Evolutionary conservation across 2,888 invertebrate species (phyloP).

Genomic region (Seira ritae): DNA sequence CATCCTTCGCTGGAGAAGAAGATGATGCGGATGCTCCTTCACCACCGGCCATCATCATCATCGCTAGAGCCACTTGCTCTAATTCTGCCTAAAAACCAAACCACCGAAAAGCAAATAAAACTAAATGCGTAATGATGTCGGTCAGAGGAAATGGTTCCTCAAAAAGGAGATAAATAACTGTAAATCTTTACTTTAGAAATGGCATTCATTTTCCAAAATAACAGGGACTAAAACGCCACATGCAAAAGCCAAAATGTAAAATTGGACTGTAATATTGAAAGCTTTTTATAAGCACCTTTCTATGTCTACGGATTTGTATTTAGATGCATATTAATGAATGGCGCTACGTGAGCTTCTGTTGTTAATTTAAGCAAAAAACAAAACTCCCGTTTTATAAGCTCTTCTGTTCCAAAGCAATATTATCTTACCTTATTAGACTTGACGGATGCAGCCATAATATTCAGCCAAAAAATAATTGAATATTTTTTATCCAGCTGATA

Average conservation of each 20-base stretch:
- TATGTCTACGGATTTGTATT: too few species aligned
- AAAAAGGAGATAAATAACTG: neutral
- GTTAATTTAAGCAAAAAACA: too few species aligned
- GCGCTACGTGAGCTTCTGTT: too few species aligned
- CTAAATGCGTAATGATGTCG: conserved; percentile 9
- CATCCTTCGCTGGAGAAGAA: conserved; percentile 9
- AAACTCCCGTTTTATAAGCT: too few species aligned
- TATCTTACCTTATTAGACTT: conserved; percentile 47
- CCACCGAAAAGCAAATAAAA: conserved; percentile 5
- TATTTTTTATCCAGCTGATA: conserved; percentile 32
- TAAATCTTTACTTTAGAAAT: too few species aligned
- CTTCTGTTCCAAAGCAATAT: neutral
- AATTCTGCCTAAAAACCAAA: conserved; percentile 53
- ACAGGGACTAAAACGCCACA: too few species aligned
- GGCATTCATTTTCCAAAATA: too few species aligned
- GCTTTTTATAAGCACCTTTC: too few species aligned
- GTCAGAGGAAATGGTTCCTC: neutral
- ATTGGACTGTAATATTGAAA: too few species aligned
- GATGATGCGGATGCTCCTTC: conserved; percentile 43
- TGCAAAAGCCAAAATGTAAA: too few species aligned
- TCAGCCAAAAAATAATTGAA: conserved; percentile 21
- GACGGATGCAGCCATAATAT: conserved; percentile 49
- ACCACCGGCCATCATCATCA: conserved; percentile 68
- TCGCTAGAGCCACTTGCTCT: conserved; percentile 66
- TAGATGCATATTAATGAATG: too few species aligned